phyloP scores from a whole-genome alignment of 2,888 invertebrate species.

The Heliothis peltigera region DNA sequence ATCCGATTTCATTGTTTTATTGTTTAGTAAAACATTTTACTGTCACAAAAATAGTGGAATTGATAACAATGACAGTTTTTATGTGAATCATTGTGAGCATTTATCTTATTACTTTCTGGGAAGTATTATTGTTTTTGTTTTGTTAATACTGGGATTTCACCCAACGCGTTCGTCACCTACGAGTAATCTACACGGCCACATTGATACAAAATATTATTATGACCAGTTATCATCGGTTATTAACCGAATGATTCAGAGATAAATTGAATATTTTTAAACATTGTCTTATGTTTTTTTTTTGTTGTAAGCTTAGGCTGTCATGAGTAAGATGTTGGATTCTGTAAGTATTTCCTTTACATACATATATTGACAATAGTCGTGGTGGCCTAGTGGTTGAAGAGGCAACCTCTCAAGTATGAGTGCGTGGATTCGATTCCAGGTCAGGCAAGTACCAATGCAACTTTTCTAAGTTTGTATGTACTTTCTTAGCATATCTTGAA shows the following conservation, averaged over 20 bases:
- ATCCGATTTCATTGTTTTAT: no score
- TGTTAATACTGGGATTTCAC: background rate
- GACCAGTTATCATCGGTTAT: background rate
- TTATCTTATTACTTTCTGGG: background rate
- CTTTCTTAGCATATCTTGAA: no score
- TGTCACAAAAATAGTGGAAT: background rate
- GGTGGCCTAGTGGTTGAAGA: no score
- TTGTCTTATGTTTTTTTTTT: background rate
- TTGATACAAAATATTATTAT: background rate
- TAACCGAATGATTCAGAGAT: background rate
- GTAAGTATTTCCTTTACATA: no score
- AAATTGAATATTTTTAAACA: background rate
- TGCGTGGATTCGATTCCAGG: no score
- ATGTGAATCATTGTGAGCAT: background rate
- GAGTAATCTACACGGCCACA: background rate
- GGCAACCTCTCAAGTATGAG: no score
- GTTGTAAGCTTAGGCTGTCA: no score
- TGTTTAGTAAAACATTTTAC: no score
- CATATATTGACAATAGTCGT: no score
- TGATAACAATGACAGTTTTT: background rate
- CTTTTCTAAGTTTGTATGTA: no score
- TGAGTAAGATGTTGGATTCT: no score
- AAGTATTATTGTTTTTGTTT: slow-evolving; percentile 1
- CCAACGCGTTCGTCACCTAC: background rate
- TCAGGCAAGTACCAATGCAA: no score